These are phyloP conservation scores for Trissoscelio sp. DNA, from an alignment of 2,888 invertebrate genomes.

Conservation along the genomic window DNA sequence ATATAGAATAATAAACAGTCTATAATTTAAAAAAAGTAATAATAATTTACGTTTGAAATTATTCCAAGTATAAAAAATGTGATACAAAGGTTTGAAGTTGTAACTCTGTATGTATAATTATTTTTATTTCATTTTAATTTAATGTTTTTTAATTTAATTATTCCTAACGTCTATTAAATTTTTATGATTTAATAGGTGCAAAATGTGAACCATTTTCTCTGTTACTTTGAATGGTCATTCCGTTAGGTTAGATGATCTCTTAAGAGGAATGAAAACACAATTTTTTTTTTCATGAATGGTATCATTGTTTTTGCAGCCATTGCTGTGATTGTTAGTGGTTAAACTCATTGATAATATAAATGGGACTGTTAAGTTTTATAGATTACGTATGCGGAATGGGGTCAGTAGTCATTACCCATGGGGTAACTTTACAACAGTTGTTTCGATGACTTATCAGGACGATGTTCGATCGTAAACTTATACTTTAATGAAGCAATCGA, in stretches of 20 bases:
- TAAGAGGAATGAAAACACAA: constrained; percentile 36
- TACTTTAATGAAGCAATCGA: constrained; percentile 57
- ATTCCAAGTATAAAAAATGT: too few species aligned
- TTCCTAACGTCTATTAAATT: too few species aligned
- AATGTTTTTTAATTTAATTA: too few species aligned
- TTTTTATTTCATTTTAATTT: too few species aligned
- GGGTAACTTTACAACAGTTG: constrained; percentile 52
- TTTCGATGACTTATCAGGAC: constrained; percentile 56
- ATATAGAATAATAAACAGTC: too few species aligned
- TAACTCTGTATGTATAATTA: too few species aligned
- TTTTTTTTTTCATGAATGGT: constrained; percentile 26
- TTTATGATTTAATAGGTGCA: too few species aligned
- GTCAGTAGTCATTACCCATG: constrained; percentile 57
- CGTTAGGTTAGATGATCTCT: constrained; percentile 40
- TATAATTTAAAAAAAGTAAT: too few species aligned
- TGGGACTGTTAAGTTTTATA: constrained; percentile 35
- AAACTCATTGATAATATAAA: constrained; percentile 43
- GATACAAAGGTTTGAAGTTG: too few species aligned
- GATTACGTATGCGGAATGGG: constrained; percentile 37
- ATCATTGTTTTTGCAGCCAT: constrained; percentile 31
- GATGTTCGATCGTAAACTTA: constrained; percentile 53
- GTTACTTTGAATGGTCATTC: constrained; percentile 20
- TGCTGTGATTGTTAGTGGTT: constrained; percentile 39
- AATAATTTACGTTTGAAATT: too few species aligned
- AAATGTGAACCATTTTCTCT: too few species aligned